Evolutionary conservation across 2,888 invertebrate species (phyloP), one percentile per base, ranked within the genome.

Genomic region (Polymixis flavicincta): DNA sequence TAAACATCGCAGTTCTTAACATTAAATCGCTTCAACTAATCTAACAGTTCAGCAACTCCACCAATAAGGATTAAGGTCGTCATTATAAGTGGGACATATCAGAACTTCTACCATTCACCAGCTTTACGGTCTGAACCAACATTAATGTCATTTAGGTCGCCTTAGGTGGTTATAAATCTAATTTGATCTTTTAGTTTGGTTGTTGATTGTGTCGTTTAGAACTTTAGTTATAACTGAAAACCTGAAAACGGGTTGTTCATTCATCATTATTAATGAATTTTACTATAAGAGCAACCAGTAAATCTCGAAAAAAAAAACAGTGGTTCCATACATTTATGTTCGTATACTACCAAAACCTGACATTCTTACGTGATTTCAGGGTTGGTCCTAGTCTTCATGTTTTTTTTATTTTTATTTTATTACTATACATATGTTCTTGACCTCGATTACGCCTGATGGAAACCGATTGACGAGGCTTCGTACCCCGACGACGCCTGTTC

Each of bases 51-150:
- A 42, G 52, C 48, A 76, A 83, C 80, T 80, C 64, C 45, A 60
- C 69, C 68, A 67, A 76, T 72, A 54, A 59, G 64, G 71, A 72
- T 76, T 68, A 45, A 42, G 61, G 74, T 71, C 64, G 28, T 57
- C 59, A 85, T 77, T 80, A 67, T 83, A 74, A 80, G 45, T 67
- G 77, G 69, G 63, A 78, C 71, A 74, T 82, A 80, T 80, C 65
- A 75, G 68, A 85, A 85, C 84, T 84, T 86, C 3, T 54, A 25
- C 67, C 78, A 72, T 84, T 74, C 78, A 54, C 59, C 52, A 60
- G 76, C 61, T 77, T 77, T 76, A 80, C 54, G 76, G 66, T 73
- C 75, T 77, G 63, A 79, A 80, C 72, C 48, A 76, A 76, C 67
- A 80, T 50, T 60, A 64, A 48, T 64, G 68, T 54, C 48, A 59